Percentiles rank a stretch among this genome's conserved stretches.
These are phyloP conservation scores for Orchesella flavescens DNA, from an alignment of 2,888 invertebrate species.

Conservation along the genomic window DNA sequence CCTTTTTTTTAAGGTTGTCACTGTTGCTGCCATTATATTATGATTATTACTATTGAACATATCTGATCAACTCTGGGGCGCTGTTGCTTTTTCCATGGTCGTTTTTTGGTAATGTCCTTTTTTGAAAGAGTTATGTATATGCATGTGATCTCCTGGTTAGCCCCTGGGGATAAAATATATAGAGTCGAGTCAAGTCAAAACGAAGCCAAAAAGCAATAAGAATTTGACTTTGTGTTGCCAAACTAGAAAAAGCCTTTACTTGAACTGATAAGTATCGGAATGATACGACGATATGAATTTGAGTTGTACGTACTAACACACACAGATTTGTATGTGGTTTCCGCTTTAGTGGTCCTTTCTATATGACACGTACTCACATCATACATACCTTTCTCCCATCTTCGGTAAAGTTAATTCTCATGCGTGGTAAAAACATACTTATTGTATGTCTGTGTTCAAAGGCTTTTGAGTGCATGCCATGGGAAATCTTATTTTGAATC, in stretches of 20 bases:
- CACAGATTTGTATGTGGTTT: no score
- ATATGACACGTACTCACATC: neutral
- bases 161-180: slow-evolving; percentile 48
- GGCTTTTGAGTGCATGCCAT: slow-evolving; percentile 9
- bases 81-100: slow-evolving; percentile 45
- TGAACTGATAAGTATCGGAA: slow-evolving; percentile 41
- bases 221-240: slow-evolving; percentile 26
- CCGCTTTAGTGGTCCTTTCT: neutral
- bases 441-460: neutral
- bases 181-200: neutral
- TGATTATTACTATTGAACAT: slow-evolving; percentile 52
- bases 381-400: neutral
- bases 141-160: slow-evolving; percentile 39
- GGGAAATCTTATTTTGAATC: slow-evolving; percentile 56
- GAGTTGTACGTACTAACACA: neutral
- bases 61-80: slow-evolving; percentile 58
- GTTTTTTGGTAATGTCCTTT: slow-evolving; percentile 40
- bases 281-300: slow-evolving; percentile 17
- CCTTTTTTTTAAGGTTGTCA: neutral
- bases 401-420: neutral
- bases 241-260: slow-evolving; percentile 8
- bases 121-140: slow-evolving; percentile 36
- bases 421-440: no score
- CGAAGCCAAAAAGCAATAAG: slow-evolving; percentile 15
- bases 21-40: slow-evolving; percentile 31